phyloP scores from a whole-genome alignment of 2,888 invertebrate genomes.

The Sipha maydis region DNA sequence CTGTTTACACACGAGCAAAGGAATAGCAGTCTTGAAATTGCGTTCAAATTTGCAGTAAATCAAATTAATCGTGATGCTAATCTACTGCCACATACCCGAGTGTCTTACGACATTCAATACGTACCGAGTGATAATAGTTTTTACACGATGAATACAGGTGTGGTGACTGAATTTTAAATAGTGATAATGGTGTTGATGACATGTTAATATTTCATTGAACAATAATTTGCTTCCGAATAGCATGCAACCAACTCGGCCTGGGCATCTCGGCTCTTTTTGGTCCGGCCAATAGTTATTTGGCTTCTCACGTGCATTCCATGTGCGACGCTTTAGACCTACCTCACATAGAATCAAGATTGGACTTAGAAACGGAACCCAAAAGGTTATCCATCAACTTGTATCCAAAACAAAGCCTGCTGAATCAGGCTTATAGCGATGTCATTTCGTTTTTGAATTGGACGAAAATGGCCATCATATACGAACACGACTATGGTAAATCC shows the following conservation, averaged over 20 bases:
- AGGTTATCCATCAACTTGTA: constrained; percentile 83
- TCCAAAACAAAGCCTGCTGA: constrained; percentile 79
- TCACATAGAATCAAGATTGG: constrained; percentile 78
- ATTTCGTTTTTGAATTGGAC: constrained; percentile 84
- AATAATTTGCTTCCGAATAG: constrained; percentile 68
- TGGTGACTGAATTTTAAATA: neutral
- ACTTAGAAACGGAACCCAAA: constrained; percentile 71
- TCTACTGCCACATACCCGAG: constrained; percentile 77
- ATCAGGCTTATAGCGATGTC: constrained; percentile 79
- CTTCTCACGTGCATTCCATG: constrained; percentile 81
- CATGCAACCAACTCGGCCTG: constrained; percentile 76
- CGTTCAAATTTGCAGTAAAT: constrained; percentile 84
- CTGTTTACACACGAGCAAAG: constrained; percentile 80
- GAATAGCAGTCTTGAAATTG: constrained; percentile 77
- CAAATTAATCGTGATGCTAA: constrained; percentile 79
- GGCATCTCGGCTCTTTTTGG: constrained; percentile 83
- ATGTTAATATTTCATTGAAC: neutral
- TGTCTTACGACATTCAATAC: constrained; percentile 80
- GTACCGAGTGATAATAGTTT: constrained; percentile 81
- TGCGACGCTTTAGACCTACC: constrained; percentile 84
- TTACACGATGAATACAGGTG: constrained; percentile 80
- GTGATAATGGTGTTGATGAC: neutral
- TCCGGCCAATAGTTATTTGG: constrained; percentile 78
- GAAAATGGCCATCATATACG: constrained; percentile 81
- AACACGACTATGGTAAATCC: constrained; percentile 77